Conservation (phyloP, 2,888 invertebrate genomes). For the Latrodectus elegans region DNA sequence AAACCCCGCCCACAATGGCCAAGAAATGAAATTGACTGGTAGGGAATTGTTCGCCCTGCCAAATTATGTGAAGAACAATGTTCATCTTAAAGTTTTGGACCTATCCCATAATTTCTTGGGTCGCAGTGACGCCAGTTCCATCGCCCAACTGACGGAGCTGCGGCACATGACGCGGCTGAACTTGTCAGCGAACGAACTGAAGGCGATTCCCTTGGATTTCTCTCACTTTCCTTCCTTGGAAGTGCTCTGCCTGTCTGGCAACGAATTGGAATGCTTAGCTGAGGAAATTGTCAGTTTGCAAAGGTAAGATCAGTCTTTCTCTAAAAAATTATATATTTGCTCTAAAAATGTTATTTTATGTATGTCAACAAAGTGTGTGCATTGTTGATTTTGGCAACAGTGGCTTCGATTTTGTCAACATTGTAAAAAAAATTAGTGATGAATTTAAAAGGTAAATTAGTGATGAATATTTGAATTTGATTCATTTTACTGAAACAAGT, state of each 20-base stretch:
- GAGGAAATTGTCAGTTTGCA: slow-evolving; percentile 27
- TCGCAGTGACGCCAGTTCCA: background rate
- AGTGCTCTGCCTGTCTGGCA: slow-evolving; percentile 50
- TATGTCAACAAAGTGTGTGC: background rate
- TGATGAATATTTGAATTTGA: no score
- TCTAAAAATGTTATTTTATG: background rate
- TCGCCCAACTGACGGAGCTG: slow-evolving; percentile 34
- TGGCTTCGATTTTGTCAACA: no score
- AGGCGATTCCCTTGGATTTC: slow-evolving; percentile 19
- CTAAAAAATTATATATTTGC: no score
- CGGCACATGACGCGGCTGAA: slow-evolving; percentile 45
- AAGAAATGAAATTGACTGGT: slow-evolving; percentile 43
- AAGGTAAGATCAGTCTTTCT: slow-evolving; percentile 27
- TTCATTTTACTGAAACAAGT: no score
- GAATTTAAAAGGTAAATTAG: no score
- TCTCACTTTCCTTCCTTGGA: slow-evolving; percentile 39
- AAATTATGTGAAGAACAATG: slow-evolving; percentile 28
- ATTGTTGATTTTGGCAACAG: background rate
- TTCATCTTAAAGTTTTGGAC: slow-evolving; percentile 44
- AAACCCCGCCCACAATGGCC: background rate
- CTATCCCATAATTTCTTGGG: slow-evolving; percentile 48
- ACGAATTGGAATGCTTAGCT: slow-evolving; percentile 48
- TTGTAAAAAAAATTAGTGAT: no score
- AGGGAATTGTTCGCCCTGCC: slow-evolving; percentile 37
- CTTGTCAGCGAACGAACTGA: slow-evolving; percentile 51